Base-by-base conservation (phyloP, 2,113 vertebrate species). In the Meles meles region DNA sequence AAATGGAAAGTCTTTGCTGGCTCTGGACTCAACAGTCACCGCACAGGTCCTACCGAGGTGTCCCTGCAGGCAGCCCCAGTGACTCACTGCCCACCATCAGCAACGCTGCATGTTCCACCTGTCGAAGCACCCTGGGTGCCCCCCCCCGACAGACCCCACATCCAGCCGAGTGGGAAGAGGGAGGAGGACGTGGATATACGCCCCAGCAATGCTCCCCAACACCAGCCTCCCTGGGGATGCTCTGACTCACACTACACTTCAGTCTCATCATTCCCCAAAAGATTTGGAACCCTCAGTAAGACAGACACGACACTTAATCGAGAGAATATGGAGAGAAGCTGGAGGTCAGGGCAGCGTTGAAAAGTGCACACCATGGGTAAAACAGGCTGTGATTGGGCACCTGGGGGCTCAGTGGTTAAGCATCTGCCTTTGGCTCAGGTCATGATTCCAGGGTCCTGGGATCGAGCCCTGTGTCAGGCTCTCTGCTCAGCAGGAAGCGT, bases 11-110 rank as follows among this genome's bases (percentile, higher is more conserved):
- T 9, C 25, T 13, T 20, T 37, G 44, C 44, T n/a, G 79, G 0
- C 55, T 18, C 37, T 4, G 23, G 7, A 7, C 34, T 29, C 3
- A 23, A 44, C 52, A 18, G 20, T 31, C 21, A 8, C 13, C 3
- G 11, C 42, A 12, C 2, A 1, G 11, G 23, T 39, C 37, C 91
- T 61, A 8, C 42, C 0, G 1, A 0, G 18, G 8, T 1, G 44
- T 49, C 61, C 21, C 34, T 12, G 39, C 61, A 57, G 20, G 67
- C 8, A 7, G 13, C 61, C 34, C 74, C 77, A 63, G n/a, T 63
- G 29, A 47, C 63, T 59, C 67, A 47, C 29, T 12, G 2, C 44
- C 39, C 20, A 6, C 34, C 59, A 13, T 11, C 74, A 44, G 15
- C 10, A 27, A 39, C 14, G 29, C 27, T 7, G 79, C 20, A 4